These are phyloP conservation scores for Litocranius walleri DNA, from an alignment of 2,113 vertebrate species.

Conservation along the genomic window DNA sequence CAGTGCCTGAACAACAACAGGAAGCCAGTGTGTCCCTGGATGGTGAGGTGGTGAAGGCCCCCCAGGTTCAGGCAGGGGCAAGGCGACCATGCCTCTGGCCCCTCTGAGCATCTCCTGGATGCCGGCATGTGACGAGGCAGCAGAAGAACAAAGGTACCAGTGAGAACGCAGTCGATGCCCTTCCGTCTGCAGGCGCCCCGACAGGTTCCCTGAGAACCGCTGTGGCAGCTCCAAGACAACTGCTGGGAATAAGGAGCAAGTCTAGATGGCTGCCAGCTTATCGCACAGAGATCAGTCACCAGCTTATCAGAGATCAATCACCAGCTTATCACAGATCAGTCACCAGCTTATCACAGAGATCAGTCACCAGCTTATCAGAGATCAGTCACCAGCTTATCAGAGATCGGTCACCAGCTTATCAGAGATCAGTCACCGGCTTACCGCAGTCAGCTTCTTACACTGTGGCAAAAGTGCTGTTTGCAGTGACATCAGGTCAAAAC, in stretches of 20 bases:
- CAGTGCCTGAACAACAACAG: not conserved
- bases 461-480: not conserved
- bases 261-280: not conserved
- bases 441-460: too few relatives aligned
- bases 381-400: too few relatives aligned
- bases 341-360: too few relatives aligned
- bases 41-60: not conserved
- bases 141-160: not conserved
- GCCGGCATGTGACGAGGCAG: not conserved
- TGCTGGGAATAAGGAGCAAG: accelerated
- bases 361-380: too few relatives aligned
- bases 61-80: not conserved
- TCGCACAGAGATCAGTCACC: not conserved
- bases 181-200: not conserved
- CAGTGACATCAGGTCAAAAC: not conserved
- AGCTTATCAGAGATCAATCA: not conserved
- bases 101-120: not conserved
- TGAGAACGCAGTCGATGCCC: not conserved
- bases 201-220: accelerated
- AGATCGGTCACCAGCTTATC: too few relatives aligned
- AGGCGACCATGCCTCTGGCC: not conserved
- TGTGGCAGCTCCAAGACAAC: not conserved
- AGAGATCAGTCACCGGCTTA: too few relatives aligned
- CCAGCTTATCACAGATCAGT: too few relatives aligned
- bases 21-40: not conserved